Percentiles rank a stretch among this genome's conserved stretches.
Conservation (phyloP, 2,797 vertebrate species). For the Oreortyx pictus region DNA sequence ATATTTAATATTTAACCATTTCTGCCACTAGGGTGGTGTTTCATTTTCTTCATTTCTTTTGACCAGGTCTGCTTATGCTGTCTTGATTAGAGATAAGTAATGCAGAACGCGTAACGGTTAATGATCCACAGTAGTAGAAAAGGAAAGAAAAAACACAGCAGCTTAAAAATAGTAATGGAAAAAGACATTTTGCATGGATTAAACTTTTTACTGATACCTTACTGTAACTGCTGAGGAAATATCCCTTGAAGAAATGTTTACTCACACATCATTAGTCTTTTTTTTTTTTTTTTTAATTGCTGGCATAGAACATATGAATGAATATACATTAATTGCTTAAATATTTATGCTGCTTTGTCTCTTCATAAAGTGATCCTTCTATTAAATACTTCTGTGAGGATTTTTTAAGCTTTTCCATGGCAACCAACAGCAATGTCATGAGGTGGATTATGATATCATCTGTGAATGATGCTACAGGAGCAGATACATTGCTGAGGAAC, state of each 20-base stretch:
- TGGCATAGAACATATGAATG: neutral
- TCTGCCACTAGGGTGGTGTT: neutral
- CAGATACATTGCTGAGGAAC: neutral
- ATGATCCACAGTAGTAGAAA: neutral
- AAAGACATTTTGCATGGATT: neutral
- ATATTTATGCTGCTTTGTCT: neutral
- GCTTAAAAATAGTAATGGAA: neutral
- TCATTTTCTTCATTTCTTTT: conserved; percentile 11
- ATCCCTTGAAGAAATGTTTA: neutral
- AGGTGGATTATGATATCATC: conserved; percentile 38
- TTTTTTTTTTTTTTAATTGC: neutral
- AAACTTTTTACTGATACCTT: neutral
- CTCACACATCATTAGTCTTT: neutral
- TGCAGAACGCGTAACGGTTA: neutral
- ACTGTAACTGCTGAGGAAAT: neutral
- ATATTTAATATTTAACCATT: neutral
- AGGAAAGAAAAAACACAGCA: neutral
- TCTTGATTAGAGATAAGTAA: neutral
- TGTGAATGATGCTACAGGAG: neutral
- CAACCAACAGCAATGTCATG: conserved; percentile 36
- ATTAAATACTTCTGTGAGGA: neutral
- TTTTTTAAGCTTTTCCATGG: neutral
- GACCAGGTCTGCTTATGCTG: neutral
- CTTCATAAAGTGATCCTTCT: neutral
- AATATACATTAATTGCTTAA: neutral